These are phyloP conservation scores for Lysandra coridon DNA, from an alignment of 2,888 invertebrate species.

Conservation along the genomic window DNA sequence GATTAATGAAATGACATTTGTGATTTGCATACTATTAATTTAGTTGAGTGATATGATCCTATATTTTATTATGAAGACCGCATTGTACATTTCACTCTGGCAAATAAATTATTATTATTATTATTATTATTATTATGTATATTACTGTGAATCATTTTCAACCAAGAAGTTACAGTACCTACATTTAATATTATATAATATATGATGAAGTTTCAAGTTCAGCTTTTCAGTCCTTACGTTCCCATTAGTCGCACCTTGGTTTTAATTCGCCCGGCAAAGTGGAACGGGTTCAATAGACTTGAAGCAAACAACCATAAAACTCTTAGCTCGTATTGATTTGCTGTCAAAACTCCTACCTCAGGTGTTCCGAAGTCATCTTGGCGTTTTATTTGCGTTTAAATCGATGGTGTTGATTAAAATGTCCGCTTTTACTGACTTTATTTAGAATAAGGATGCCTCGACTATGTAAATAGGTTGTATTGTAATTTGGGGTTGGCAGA, in stretches of 20 bases:
- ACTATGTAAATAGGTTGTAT: neutral
- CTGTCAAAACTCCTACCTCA: conserved; percentile 57
- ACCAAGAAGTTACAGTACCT: too few species aligned
- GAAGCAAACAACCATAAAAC: conserved; percentile 13
- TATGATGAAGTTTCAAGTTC: neutral
- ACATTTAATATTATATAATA: too few species aligned
- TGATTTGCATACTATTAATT: too few species aligned
- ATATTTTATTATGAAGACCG: too few species aligned
- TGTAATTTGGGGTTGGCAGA: neutral
- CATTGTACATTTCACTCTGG: too few species aligned
- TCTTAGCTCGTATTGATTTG: conserved; percentile 54
- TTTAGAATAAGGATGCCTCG: conserved; percentile 2
- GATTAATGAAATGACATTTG: too few species aligned
- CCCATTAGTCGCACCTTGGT: neutral
- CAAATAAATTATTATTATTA: too few species aligned
- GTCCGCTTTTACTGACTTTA: conserved; percentile 45
- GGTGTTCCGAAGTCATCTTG: conserved; percentile 69
- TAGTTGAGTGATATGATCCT: too few species aligned
- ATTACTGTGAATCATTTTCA: too few species aligned
- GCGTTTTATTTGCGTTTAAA: conserved; percentile 59
- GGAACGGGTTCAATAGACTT: conserved; percentile 16
- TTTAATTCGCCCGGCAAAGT: neutral
- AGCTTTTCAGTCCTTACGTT: neutral
- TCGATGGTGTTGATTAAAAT: conserved; percentile 63
- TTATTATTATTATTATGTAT: too few species aligned